Percentiles rank a stretch among this genome's conserved stretches.
Evolutionary conservation across 2,797 vertebrate genomes (phyloP).

Genomic region (Anas flavirostris): DNA sequence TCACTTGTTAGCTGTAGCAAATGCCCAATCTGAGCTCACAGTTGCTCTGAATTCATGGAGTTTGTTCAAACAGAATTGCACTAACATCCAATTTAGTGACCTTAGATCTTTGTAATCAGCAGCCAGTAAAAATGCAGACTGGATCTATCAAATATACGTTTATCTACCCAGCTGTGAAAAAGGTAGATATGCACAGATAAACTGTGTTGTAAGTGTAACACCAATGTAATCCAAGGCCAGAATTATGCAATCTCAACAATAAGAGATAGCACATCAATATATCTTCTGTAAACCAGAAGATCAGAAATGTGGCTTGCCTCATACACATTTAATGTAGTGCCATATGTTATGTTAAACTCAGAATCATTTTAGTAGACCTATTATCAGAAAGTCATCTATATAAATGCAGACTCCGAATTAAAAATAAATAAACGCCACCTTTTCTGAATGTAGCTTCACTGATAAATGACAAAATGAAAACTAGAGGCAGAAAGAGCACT

Average conservation of each 20-base stretch:
- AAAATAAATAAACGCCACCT: background rate
- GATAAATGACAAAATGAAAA: background rate
- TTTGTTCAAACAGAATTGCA: background rate
- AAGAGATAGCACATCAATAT: background rate
- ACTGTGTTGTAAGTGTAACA: background rate
- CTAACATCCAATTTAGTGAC: background rate
- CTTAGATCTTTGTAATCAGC: background rate
- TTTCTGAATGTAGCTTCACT: background rate
- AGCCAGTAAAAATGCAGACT: background rate
- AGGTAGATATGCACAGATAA: background rate
- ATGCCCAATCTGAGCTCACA: background rate
- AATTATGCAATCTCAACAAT: background rate
- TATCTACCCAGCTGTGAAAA: background rate
- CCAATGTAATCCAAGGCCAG: background rate
- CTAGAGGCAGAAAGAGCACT: background rate
- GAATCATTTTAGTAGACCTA: background rate
- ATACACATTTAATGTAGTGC: background rate
- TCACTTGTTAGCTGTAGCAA: fast-evolving
- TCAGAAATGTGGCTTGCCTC: background rate
- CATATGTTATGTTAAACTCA: background rate
- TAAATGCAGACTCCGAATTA: background rate
- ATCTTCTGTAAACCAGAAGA: background rate
- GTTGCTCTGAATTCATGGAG: background rate
- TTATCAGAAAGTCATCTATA: background rate
- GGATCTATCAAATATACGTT: background rate